Evolutionary conservation across 2,797 vertebrate species (phyloP).

Genomic region (Scyliorhinus canicula): DNA sequence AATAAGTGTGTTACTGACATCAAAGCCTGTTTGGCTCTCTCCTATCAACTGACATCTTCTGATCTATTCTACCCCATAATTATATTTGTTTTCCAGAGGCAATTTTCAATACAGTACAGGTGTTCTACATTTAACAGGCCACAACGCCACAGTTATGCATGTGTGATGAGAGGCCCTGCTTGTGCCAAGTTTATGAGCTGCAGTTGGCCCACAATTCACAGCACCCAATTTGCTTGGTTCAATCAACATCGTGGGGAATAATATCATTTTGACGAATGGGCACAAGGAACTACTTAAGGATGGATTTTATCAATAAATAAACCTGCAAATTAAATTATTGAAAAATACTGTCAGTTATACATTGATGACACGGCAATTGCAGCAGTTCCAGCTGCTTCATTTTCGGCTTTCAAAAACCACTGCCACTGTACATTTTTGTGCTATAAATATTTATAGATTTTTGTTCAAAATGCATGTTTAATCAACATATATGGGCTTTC

Average conservation of each 20-base stretch:
- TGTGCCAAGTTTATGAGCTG: background rate
- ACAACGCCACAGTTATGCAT: background rate
- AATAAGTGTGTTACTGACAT: background rate
- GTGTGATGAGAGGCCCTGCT: background rate
- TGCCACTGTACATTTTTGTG: background rate
- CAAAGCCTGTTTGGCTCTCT: background rate
- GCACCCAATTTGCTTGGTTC: background rate
- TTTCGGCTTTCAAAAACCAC: background rate
- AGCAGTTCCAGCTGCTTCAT: background rate
- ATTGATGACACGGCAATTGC: too few relatives aligned
- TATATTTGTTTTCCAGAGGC: background rate
- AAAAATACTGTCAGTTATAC: background rate
- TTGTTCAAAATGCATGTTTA: background rate
- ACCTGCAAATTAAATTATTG: background rate
- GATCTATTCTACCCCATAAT: constrained; percentile 3
- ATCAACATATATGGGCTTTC: background rate
- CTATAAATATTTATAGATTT: background rate
- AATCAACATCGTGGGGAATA: background rate
- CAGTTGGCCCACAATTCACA: background rate
- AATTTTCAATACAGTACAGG: background rate
- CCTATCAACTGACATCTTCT: background rate
- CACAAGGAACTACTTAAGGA: background rate
- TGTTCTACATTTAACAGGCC: background rate
- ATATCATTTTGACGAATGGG: background rate
- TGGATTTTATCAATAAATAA: background rate